Conservation (phyloP, 2,797 vertebrate genomes). For the Acrossocheilus fasciatus region DNA sequence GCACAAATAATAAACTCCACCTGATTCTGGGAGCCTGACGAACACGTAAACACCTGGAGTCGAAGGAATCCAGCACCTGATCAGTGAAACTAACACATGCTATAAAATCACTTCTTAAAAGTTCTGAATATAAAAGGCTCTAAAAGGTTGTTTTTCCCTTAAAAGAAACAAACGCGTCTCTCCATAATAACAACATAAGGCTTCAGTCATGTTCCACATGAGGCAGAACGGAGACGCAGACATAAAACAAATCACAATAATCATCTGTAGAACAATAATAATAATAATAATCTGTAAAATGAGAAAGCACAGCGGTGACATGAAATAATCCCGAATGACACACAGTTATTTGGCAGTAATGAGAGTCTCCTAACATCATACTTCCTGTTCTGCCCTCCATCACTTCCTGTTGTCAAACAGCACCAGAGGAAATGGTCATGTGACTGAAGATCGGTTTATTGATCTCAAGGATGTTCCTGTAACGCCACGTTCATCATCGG, state of each 20-base stretch:
- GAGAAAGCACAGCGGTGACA: no score
- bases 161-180: no score
- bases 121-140: neutral
- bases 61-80: neutral
- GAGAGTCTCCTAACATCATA: neutral
- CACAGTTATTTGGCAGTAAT: conserved; percentile 45
- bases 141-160: neutral
- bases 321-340: no score
- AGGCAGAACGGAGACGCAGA: no score
- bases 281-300: no score
- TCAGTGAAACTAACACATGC: neutral
- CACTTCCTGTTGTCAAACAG: conserved; percentile 8
- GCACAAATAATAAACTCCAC: neutral
- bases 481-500: conserved; percentile 70
- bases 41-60: neutral
- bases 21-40: no score
- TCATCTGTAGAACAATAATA: no score
- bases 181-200: no score
- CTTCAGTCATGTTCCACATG: no score
- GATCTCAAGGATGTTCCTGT: neutral
- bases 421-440: neutral
- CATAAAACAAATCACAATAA: no score
- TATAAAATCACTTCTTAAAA: neutral
- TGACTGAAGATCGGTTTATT: conserved; percentile 14
- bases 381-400: neutral